A percentile compares a stretch with the other conserved stretches of the same genome.
These are phyloP conservation scores for Meta bourneti DNA, from an alignment of 2,888 invertebrate genomes.

Conservation along the genomic window DNA sequence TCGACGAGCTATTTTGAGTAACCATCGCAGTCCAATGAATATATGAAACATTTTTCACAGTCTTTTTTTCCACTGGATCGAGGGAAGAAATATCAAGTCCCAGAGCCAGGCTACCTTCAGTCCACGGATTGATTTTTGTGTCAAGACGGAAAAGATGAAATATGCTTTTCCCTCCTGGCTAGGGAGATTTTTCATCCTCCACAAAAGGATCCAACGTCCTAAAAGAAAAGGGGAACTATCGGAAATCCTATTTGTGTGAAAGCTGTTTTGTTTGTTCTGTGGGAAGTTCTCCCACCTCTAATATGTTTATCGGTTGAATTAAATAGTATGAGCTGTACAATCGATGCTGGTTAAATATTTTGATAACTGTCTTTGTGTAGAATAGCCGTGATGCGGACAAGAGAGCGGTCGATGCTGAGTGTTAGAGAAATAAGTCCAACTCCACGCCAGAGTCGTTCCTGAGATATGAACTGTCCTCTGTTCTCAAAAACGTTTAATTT, in stretches of 20 bases:
- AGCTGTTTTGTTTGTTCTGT: constrained; percentile 56
- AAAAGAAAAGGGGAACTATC: constrained; percentile 60
- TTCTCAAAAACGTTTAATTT: no score
- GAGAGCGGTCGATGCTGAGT: background rate
- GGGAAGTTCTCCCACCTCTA: constrained; percentile 7
- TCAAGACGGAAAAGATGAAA: constrained; percentile 69
- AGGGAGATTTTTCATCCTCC: constrained; percentile 63
- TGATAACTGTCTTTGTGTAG: background rate
- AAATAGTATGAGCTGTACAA: background rate
- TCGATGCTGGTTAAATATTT: constrained; percentile 39
- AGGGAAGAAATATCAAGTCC: constrained; percentile 38
- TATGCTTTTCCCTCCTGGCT: constrained; percentile 58
- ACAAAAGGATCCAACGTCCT: constrained; percentile 53
- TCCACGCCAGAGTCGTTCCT: no score
- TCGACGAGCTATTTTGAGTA: constrained; percentile 17
- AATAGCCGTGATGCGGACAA: background rate
- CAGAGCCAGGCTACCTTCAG: background rate
- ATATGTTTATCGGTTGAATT: background rate
- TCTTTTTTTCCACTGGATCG: background rate
- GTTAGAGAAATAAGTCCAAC: no score
- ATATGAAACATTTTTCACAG: constrained; percentile 46
- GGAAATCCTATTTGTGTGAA: constrained; percentile 68
- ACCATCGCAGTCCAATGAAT: constrained; percentile 54
- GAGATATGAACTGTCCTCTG: no score
- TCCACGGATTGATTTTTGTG: constrained; percentile 66